Percentiles rank a stretch among this genome's conserved stretches.
These are phyloP conservation scores for Dromius quadrimaculatus DNA, from an alignment of 2,888 invertebrate species.

Conservation along the genomic window DNA sequence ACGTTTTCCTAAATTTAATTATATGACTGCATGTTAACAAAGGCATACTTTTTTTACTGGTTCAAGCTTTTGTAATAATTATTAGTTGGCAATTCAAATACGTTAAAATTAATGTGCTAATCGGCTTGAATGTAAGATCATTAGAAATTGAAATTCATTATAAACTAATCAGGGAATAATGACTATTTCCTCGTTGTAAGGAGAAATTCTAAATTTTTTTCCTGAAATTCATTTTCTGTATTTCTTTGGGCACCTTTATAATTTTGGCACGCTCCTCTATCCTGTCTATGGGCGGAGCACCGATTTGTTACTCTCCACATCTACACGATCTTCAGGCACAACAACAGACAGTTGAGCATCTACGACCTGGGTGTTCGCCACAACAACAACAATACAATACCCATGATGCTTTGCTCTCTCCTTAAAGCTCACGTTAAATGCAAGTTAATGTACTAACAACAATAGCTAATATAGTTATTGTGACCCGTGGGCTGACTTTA, in stretches of 20 bases:
- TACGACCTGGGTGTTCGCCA: slow-evolving; percentile 44
- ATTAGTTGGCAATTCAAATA: no score
- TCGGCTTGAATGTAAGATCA: no score
- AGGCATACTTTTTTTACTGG: no score
- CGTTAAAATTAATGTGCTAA: no score
- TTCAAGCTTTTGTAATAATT: no score
- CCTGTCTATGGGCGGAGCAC: not conserved
- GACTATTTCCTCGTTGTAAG: no score
- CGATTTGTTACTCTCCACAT: slow-evolving; percentile 33
- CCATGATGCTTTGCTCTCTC: not conserved
- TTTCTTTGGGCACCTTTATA: not conserved
- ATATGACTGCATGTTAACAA: no score
- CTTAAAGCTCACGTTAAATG: slow-evolving; percentile 60
- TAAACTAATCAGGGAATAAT: no score
- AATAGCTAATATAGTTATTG: slow-evolving; percentile 66
- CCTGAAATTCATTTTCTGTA: no score
- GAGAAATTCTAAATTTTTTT: no score
- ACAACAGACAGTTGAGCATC: not conserved
- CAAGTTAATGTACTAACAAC: slow-evolving; percentile 65
- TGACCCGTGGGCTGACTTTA: slow-evolving; percentile 59
- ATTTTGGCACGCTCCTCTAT: slow-evolving; percentile 33
- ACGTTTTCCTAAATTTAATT: no score
- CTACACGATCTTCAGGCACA: slow-evolving; percentile 1
- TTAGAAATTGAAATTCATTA: no score
- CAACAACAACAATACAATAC: slow-evolving; percentile 4